phyloP scores from a whole-genome alignment of 2,113 vertebrate genomes.

The Lampris megalopsis region DNA sequence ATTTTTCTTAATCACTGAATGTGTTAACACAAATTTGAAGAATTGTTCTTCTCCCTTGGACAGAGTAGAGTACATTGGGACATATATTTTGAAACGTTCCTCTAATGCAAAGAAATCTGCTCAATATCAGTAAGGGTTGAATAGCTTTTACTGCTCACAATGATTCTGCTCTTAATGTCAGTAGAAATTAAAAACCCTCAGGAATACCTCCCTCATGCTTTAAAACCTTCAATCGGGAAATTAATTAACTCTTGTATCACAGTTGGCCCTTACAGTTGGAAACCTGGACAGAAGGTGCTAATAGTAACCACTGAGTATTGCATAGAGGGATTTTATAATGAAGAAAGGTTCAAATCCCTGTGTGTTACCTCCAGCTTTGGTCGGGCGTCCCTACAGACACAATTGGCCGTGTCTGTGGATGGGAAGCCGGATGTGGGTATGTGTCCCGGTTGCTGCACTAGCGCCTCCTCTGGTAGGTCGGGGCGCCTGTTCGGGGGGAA shows the following conservation, averaged over 20 bases:
- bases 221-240: slow-evolving; percentile 65
- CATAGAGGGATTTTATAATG: slow-evolving; percentile 25
- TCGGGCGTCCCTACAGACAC: too few relatives aligned
- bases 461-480: too few relatives aligned
- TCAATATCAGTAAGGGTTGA: slow-evolving; percentile 5
- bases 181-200: slow-evolving; percentile 26
- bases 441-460: too few relatives aligned
- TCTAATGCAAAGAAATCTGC: background rate
- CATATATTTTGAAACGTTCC: background rate
- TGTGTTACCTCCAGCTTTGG: too few relatives aligned
- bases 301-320: slow-evolving; percentile 24
- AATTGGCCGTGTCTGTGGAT: too few relatives aligned
- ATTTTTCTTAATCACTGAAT: background rate
- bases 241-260: slow-evolving; percentile 61
- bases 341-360: background rate
- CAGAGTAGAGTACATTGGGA: background rate
- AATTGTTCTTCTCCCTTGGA: slow-evolving; percentile 8
- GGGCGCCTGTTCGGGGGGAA: too few relatives aligned
- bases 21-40: background rate
- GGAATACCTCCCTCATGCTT: slow-evolving; percentile 46
- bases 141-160: slow-evolving; percentile 1
- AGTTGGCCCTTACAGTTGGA: slow-evolving; percentile 42
- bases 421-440: too few relatives aligned
- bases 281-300: slow-evolving; percentile 25
- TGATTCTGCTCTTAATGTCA: background rate